Evolutionary conservation across 1,140 invertebrate genomes (phyloP).

Genomic region (Phocides pigmalion): DNA sequence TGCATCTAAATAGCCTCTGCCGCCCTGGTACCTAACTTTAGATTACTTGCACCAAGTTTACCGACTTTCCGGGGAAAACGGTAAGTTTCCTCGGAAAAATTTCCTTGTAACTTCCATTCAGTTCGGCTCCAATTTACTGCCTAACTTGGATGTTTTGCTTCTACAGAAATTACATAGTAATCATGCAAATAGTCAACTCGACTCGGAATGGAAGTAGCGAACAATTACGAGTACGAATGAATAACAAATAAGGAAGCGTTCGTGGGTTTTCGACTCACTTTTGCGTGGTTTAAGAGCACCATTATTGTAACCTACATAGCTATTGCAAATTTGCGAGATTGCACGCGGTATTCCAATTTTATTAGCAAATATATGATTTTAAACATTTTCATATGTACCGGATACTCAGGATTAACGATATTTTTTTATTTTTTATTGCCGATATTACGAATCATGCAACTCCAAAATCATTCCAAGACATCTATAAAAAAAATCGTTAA

Average conservation of each 20-base stretch:
- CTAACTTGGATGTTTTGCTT: constrained; percentile 53
- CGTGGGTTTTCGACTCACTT: constrained; percentile 16
- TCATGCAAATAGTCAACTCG: constrained; percentile 39
- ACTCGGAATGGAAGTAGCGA: constrained; percentile 4
- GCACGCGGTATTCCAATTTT: not conserved
- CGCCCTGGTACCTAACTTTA: constrained; percentile 78
- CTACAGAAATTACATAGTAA: constrained; percentile 63
- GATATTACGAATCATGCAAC: too few species aligned
- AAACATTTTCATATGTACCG: not conserved
- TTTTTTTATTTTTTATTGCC: too few species aligned
- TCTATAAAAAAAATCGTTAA: too few species aligned
- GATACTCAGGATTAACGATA: too few species aligned
- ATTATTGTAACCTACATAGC: constrained; percentile 5
- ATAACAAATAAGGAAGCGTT: constrained; percentile 34
- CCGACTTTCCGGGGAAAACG: constrained; percentile 58
- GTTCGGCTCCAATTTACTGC: constrained; percentile 72
- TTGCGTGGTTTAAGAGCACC: not conserved
- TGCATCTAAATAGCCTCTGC: constrained; percentile 81
- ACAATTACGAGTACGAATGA: constrained; percentile 35
- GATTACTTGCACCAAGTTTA: constrained; percentile 78
- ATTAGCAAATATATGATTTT: too few species aligned
- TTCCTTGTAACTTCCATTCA: constrained; percentile 68
- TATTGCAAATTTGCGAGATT: constrained; percentile 6
- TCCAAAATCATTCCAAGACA: too few species aligned
- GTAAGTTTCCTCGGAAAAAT: constrained; percentile 68